These are phyloP conservation scores for Oenanthe melanoleuca DNA, from an alignment of 2,113 vertebrate species.

Conservation along the genomic window DNA sequence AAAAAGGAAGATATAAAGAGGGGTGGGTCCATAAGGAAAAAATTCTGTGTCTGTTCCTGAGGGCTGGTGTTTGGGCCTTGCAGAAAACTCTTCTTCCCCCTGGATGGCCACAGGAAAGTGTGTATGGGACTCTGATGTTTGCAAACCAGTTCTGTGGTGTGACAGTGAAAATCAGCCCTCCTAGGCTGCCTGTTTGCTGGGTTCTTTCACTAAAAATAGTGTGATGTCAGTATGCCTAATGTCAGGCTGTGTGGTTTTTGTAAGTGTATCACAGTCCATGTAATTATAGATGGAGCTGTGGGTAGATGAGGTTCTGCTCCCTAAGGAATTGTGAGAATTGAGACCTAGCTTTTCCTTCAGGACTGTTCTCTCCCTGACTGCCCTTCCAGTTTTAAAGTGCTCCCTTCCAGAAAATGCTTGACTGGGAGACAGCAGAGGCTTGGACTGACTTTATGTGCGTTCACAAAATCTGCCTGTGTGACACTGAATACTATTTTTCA, in stretches of 20 bases:
- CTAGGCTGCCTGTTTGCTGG: rapidly evolving
- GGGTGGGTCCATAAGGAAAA: neutral
- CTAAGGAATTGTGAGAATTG: neutral
- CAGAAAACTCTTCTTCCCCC: neutral
- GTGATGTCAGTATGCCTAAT: neutral
- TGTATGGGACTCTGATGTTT: neutral
- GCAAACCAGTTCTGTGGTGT: neutral
- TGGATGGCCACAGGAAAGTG: neutral
- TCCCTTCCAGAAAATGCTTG: neutral
- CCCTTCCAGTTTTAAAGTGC: neutral
- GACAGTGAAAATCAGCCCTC: neutral
- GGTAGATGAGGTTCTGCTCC: neutral
- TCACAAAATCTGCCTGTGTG: neutral
- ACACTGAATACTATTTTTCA: neutral
- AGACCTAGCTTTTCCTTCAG: neutral
- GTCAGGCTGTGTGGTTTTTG: neutral
- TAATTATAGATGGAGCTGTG: neutral
- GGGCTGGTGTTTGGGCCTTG: neutral
- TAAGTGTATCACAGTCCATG: rapidly evolving
- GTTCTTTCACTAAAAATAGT: neutral
- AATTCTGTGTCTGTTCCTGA: neutral
- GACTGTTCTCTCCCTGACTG: neutral
- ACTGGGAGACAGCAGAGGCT: neutral
- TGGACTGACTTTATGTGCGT: neutral
- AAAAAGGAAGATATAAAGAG: neutral